phyloP scores from a whole-genome alignment of 2,888 invertebrate genomes.

The Phymatocera aterrima region DNA sequence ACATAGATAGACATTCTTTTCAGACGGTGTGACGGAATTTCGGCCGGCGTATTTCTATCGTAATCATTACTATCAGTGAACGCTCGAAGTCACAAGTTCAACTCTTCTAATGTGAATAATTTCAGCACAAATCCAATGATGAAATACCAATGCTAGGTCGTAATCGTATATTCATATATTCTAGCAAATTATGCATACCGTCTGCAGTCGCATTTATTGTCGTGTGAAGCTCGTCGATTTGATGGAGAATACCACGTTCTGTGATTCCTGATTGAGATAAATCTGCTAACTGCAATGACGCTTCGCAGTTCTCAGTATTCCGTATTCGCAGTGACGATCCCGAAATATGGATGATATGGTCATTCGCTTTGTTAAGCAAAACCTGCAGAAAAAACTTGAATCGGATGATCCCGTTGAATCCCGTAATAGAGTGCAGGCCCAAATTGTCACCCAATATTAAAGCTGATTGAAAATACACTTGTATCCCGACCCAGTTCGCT shows the following conservation, averaged over 20 bases:
- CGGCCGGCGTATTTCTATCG: background rate
- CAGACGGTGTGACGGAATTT: background rate
- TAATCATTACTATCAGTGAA: background rate
- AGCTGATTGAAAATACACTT: slow-evolving; percentile 49
- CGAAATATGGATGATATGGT: slow-evolving; percentile 47
- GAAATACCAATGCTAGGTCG: slow-evolving; percentile 39
- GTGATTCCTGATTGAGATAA: slow-evolving; percentile 52
- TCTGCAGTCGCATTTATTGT: slow-evolving; percentile 48
- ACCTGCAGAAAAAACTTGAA: slow-evolving; percentile 52
- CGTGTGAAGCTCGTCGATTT: slow-evolving; percentile 52
- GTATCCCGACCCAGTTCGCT: slow-evolving; percentile 34
- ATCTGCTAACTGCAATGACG: slow-evolving; percentile 28
- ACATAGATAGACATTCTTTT: slow-evolving; percentile 4
- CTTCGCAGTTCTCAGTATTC: slow-evolving; percentile 48
- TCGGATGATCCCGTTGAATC: slow-evolving; percentile 52
- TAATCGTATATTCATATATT: slow-evolving; percentile 46
- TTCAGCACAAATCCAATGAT: slow-evolving; percentile 6
- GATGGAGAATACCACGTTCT: slow-evolving; percentile 22
- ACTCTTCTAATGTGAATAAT: background rate
- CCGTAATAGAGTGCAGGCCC: slow-evolving; percentile 52
- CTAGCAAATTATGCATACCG: slow-evolving; percentile 49
- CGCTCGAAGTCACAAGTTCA: background rate
- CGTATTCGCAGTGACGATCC: slow-evolving; percentile 50
- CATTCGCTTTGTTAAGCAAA: slow-evolving; percentile 49
- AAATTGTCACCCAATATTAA: slow-evolving; percentile 55